Evolutionary conservation across 2,888 invertebrate species (phyloP), one percentile per base, ranked within the genome.

Genomic region (Marronus borbonicus): DNA sequence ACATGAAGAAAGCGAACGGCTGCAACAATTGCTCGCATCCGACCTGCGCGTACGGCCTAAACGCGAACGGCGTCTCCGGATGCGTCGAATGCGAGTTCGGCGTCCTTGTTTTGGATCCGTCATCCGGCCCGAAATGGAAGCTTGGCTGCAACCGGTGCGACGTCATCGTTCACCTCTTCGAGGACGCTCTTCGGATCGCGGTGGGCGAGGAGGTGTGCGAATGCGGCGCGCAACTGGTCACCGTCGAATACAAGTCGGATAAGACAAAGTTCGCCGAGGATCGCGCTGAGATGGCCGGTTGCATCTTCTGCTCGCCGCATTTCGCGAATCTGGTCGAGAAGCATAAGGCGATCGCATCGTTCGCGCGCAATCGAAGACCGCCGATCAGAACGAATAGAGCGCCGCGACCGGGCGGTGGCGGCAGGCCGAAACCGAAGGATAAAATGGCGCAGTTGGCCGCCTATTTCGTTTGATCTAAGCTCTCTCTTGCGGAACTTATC

Each of bases 11-110:
- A 86, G 96, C 95, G 49, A 93, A 92, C 83, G 98, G 98, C 0
- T 99, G 99, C 88, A 98, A 98, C 88, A 93, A 95, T 78, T 99
- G 99, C 89, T 94, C 96, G 2, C 99, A 99, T 90, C 98, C 98
- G 0, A 96, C 96, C 8, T 99, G 99, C 86, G 92, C 94, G 0
- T 96, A 98, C 89, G 95, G 97, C 24, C 92, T 98, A 78, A 95
- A 94, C 87, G 93, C 93, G 0, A 94, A 96, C 81, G 98, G 98
- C 28, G 94, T 98, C 76, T 96, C 96, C 2, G 93, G 94, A 80
- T 99, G 98, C 86, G 93, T 95, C n/a, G 97, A 97, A 88, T 99
- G 98, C 88, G 97, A 97, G 82, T 89, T 90, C 70, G 99, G 99
- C 0, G 93, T 98, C 24, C 90, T 99, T 3, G 97, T 98, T 1